Evolutionary conservation across 2,888 invertebrate species (phyloP).

Genomic region (Pocota personata): DNA sequence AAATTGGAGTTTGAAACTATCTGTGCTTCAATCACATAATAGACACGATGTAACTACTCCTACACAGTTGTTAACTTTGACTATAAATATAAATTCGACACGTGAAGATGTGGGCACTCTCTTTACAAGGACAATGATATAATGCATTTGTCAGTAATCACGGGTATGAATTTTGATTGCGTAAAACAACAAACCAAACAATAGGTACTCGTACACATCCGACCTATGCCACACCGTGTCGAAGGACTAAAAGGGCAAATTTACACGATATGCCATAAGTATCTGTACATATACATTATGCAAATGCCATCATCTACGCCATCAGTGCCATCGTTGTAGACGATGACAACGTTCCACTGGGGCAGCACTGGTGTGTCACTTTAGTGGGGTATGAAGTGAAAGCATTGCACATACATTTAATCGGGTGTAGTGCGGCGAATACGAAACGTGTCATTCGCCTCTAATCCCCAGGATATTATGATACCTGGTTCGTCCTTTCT

Average conservation of each 20-base stretch:
- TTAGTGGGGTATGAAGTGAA: slow-evolving; percentile 48
- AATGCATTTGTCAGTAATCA: slow-evolving; percentile 28
- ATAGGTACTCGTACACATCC: neutral
- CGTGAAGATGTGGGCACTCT: neutral
- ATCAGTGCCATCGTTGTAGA: slow-evolving; percentile 14
- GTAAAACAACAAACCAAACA: slow-evolving; percentile 29
- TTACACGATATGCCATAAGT: slow-evolving; percentile 19
- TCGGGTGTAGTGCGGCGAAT: slow-evolving; percentile 43
- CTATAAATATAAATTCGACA: neutral
- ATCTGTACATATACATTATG: slow-evolving; percentile 60
- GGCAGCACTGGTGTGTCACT: neutral
- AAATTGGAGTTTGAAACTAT: slow-evolving; percentile 11
- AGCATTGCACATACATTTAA: slow-evolving; percentile 50
- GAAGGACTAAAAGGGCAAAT: slow-evolving; percentile 42
- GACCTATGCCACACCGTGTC: slow-evolving; percentile 4
- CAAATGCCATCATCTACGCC: slow-evolving; percentile 55
- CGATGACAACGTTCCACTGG: slow-evolving; percentile 5
- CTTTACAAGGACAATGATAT: slow-evolving; percentile 7
- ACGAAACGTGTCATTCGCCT: slow-evolving; percentile 72
- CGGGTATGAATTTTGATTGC: slow-evolving; percentile 51
- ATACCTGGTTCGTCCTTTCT: slow-evolving; percentile 30
- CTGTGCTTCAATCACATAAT: neutral
- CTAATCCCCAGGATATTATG: slow-evolving; percentile 64
- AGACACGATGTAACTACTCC: neutral
- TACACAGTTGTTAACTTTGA: neutral